Evolutionary conservation across 64 coral and sea anemone genomes (phyloP).

Genomic region (Stichodactyla mertensii): DNA sequence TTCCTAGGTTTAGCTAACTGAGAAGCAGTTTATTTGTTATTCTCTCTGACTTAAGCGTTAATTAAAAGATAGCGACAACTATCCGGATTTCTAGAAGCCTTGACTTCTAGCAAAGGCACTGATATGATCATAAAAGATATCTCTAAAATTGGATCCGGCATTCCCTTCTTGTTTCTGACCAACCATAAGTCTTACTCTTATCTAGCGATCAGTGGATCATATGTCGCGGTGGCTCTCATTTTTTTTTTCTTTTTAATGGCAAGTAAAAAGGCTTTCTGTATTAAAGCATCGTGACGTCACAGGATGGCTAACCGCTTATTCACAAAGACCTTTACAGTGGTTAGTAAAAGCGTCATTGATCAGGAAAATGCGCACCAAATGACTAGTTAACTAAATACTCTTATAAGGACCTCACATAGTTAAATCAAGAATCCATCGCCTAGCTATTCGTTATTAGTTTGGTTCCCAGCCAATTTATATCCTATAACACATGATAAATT

Average conservation of each 20-base stretch:
- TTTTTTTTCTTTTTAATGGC: too few relatives aligned
- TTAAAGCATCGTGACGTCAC: too few relatives aligned
- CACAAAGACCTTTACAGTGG: background rate
- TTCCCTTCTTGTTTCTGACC: background rate
- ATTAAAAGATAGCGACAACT: background rate
- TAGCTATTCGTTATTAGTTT: too few relatives aligned
- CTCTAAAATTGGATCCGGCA: background rate
- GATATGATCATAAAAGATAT: background rate
- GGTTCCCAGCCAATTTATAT: too few relatives aligned
- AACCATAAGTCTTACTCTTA: background rate
- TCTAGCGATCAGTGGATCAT: background rate
- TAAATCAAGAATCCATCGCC: background rate
- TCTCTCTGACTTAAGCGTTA: background rate
- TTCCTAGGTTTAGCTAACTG: too few relatives aligned
- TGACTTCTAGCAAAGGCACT: background rate
- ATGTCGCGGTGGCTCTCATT: too few relatives aligned
- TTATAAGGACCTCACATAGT: background rate
- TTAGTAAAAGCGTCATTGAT: background rate
- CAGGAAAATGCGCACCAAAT: background rate
- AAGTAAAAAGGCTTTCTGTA: too few relatives aligned
- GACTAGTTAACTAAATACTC: background rate
- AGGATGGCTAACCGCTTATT: too few relatives aligned
- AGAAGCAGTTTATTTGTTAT: background rate
- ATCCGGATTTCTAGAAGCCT: background rate
- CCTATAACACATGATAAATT: too few relatives aligned